Percentiles rank a stretch among this genome's conserved stretches.
Evolutionary conservation across 2,113 vertebrate genomes (phyloP).

Genomic region (Gymnarchus niloticus): DNA sequence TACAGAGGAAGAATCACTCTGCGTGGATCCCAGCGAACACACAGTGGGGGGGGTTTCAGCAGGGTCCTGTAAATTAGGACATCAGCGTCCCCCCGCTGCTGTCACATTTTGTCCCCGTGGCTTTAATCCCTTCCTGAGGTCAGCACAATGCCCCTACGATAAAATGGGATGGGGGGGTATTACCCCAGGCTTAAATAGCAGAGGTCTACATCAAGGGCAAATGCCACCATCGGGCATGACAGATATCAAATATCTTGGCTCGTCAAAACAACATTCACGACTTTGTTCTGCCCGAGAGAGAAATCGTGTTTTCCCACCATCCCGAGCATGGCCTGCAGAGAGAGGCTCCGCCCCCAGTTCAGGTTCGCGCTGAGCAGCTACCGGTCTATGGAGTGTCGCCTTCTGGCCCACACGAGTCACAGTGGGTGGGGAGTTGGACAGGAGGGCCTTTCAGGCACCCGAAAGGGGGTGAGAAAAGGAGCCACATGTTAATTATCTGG

Average conservation of each 20-base stretch:
- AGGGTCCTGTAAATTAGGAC: not conserved
- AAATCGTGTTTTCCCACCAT: not conserved
- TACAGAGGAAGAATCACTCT: not conserved
- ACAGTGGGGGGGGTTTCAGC: not conserved
- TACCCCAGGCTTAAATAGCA: not conserved
- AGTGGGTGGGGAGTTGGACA: not conserved
- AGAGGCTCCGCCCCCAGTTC: not conserved
- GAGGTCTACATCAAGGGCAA: not conserved
- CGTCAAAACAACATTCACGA: not conserved
- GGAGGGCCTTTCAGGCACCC: constrained; percentile 1
- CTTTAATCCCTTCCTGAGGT: not conserved
- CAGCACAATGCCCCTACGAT: not conserved
- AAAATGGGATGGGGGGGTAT: not conserved
- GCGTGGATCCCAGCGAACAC: too few species aligned
- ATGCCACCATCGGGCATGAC: not conserved
- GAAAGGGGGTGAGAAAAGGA: not conserved
- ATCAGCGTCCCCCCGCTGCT: not conserved
- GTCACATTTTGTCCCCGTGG: not conserved
- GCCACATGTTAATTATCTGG: not conserved
- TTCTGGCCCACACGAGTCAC: constrained; percentile 8
- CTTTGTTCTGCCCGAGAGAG: not conserved
- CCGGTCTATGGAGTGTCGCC: not conserved
- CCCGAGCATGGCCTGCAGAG: not conserved
- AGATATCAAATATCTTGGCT: not conserved
- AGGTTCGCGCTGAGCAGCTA: not conserved